phyloP scores from a whole-genome alignment of 2,888 invertebrate genomes.

The Pristionchus japonicus region DNA sequence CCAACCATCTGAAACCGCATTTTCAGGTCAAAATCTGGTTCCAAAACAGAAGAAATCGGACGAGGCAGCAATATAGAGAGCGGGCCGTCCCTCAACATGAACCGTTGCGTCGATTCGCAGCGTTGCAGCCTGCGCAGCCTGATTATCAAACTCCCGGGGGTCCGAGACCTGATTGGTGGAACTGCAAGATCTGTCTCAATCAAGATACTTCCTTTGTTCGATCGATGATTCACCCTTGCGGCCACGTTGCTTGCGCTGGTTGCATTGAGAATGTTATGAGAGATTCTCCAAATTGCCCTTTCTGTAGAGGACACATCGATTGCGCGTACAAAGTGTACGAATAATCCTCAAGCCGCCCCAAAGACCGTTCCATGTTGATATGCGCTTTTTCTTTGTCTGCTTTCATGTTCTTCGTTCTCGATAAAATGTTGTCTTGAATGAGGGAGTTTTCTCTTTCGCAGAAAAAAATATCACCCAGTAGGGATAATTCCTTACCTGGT shows the following conservation, averaged over 20 bases:
- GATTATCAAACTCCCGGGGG: neutral
- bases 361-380: too few species aligned
- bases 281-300: neutral
- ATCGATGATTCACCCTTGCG: neutral
- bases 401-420: too few species aligned
- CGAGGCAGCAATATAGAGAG: too few species aligned
- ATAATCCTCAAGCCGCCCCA: too few species aligned
- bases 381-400: too few species aligned
- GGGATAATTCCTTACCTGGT: too few species aligned
- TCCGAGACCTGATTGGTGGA: too few species aligned
- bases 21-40: neutral
- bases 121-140: neutral
- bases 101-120: neutral
- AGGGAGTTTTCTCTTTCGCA: too few species aligned
- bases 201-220: neutral
- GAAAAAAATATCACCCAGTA: too few species aligned
- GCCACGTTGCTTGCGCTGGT: neutral
- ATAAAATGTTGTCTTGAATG: too few species aligned
- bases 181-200: neutral
- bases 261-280: neutral
- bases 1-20: too few species aligned
- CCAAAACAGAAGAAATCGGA: neutral
- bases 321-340: neutral
- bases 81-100: too few species aligned
- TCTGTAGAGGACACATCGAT: neutral